Evolutionary conservation across 1,140 invertebrate species (phyloP).

Genomic region (Helicoverpa armigera): DNA sequence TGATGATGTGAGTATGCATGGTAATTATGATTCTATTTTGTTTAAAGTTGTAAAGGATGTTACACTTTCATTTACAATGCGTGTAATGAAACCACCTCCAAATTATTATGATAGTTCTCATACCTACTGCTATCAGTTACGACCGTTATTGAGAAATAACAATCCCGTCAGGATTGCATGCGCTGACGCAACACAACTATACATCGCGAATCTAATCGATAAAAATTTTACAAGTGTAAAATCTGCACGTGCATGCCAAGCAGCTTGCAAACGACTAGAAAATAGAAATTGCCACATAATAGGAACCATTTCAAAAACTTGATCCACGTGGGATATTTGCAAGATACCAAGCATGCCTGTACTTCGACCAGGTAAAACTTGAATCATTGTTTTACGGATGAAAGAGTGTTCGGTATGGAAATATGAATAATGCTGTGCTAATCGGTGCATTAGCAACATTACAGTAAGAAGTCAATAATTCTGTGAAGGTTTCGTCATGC

Average conservation of each 20-base stretch:
- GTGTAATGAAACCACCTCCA: not conserved
- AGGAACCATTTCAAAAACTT: not conserved
- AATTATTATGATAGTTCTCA: not conserved
- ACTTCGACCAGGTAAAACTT: not conserved
- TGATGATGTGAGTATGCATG: not conserved
- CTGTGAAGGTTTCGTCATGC: conserved; percentile 3
- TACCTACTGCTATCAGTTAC: not conserved
- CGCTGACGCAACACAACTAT: conserved; percentile 9
- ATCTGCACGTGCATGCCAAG: conserved; percentile 7
- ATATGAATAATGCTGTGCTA: conserved; percentile 3
- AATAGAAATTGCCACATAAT: not conserved
- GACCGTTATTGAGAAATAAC: not conserved
- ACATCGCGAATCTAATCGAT: conserved; percentile 24
- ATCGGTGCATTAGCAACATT: conserved; percentile 2
- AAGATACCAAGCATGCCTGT: not conserved
- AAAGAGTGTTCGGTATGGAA: conserved; percentile 4
- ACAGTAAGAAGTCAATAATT: conserved; percentile 11
- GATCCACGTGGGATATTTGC: too few species aligned
- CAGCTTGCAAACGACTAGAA: not conserved
- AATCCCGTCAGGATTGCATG: not conserved
- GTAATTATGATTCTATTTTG: not conserved
- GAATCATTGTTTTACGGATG: conserved; percentile 21
- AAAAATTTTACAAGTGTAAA: conserved; percentile 9
- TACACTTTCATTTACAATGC: not conserved
- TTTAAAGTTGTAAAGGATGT: not conserved